Percentiles rank a stretch among this genome's conserved stretches.
Evolutionary conservation across 2,888 invertebrate genomes (phyloP).

Genomic region (Poecilobothrus nobilitatus): DNA sequence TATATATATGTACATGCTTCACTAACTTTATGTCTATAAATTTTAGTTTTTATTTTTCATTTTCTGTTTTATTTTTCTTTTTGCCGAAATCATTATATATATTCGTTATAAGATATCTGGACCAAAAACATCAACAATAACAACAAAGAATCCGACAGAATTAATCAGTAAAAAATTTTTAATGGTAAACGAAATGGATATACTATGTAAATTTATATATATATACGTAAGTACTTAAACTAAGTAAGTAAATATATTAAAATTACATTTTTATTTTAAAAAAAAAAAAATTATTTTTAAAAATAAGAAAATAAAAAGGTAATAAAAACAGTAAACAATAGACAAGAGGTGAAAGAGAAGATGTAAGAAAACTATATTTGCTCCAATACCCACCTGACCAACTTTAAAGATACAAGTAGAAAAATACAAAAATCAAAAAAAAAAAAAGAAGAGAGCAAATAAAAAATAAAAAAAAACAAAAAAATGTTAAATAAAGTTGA

Average conservation of each 20-base stretch:
- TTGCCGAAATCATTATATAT: too few species aligned
- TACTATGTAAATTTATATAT: not conserved
- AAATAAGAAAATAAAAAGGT: too few species aligned
- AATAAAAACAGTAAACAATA: too few species aligned
- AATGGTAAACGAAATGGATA: not conserved
- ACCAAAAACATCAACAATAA: not conserved
- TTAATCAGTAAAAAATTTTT: not conserved
- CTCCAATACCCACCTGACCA: slow-evolving; percentile 6
- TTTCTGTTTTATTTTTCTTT: too few species aligned
- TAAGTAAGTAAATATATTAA: not conserved
- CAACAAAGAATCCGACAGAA: not conserved
- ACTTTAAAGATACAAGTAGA: not conserved
- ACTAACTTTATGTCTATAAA: too few species aligned
- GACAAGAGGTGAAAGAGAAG: not conserved
- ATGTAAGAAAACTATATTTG: not conserved
- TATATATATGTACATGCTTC: too few species aligned
- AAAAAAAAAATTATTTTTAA: too few species aligned
- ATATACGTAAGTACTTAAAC: not conserved
- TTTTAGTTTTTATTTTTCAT: too few species aligned
- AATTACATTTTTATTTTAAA: not conserved
- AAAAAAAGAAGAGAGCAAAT: not conserved
- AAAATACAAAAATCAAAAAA: not conserved
- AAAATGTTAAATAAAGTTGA: not conserved
- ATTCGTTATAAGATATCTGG: not conserved
- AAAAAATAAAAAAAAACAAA: too few species aligned